Evolutionary conservation across 2,113 vertebrate genomes (phyloP).

Genomic region (Potamarius usumacintae): DNA sequence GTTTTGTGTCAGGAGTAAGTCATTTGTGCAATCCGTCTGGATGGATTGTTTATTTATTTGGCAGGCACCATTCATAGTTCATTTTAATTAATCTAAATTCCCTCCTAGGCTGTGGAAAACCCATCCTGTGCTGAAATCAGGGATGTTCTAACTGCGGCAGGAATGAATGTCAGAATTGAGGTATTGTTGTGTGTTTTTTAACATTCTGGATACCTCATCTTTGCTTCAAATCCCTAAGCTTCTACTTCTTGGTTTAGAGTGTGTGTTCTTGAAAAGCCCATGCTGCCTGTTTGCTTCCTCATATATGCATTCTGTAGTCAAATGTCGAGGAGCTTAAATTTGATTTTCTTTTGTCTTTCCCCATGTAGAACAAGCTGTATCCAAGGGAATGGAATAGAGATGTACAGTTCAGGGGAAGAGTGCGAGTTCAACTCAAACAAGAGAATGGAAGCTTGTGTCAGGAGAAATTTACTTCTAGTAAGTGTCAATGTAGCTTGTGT

Average conservation of each 20-base stretch:
- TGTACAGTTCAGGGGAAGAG: slow-evolving; percentile 86
- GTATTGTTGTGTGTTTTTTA: slow-evolving; percentile 60
- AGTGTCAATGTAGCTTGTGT: slow-evolving; percentile 58
- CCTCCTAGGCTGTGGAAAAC: slow-evolving; percentile 88
- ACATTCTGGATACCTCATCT: not conserved
- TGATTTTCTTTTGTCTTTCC: slow-evolving; percentile 31
- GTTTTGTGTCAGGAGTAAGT: not conserved
- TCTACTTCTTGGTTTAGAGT: not conserved
- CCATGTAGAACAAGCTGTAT: slow-evolving; percentile 88
- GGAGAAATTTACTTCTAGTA: slow-evolving; percentile 87
- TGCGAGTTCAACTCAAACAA: slow-evolving; percentile 87
- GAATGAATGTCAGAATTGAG: slow-evolving; percentile 88
- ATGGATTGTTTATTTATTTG: not conserved
- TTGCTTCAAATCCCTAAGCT: not conserved
- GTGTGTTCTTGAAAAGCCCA: not conserved
- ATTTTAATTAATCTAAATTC: not conserved
- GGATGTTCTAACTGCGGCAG: slow-evolving; percentile 87
- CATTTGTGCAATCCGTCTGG: not conserved
- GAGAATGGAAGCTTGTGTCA: slow-evolving; percentile 86
- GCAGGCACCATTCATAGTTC: not conserved
- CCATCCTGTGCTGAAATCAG: slow-evolving; percentile 92
- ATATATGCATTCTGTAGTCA: not conserved
- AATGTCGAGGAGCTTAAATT: not conserved
- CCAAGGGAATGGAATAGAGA: slow-evolving; percentile 95
- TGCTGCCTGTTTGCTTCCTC: not conserved